A percentile compares a stretch with the other conserved stretches of the same genome.
phyloP scores from a whole-genome alignment of 1,140 invertebrate species.

The Acromyrmex echinatior region DNA sequence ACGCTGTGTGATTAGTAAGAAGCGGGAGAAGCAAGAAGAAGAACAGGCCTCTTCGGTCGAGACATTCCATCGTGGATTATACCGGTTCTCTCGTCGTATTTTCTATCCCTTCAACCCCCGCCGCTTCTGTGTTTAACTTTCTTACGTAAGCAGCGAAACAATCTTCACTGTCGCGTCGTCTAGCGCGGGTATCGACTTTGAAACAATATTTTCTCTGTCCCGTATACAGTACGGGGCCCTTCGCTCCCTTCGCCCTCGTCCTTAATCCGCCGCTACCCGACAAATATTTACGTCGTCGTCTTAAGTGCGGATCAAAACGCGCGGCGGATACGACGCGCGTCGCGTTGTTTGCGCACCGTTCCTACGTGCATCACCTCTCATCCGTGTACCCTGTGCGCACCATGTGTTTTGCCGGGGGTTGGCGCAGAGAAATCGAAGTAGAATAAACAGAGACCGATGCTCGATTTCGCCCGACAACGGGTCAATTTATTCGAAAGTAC shows the following conservation, averaged over 20 bases:
- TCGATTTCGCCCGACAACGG: conserved; percentile 55
- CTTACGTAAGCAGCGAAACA: conserved; percentile 55
- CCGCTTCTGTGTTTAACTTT: conserved; percentile 51
- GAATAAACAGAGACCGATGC: conserved; percentile 51
- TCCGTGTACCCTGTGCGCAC: neutral
- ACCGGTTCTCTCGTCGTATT: neutral
- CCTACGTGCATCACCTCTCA: no score
- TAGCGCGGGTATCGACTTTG: conserved; percentile 49
- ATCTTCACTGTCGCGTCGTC: conserved; percentile 20
- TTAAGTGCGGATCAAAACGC: conserved; percentile 60
- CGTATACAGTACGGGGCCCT: neutral
- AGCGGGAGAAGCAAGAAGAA: neutral
- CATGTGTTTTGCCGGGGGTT: conserved; percentile 13
- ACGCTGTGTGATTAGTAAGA: conserved; percentile 6
- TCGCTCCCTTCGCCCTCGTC: conserved; percentile 2
- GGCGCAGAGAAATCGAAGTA: conserved; percentile 39
- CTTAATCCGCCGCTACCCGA: conserved; percentile 37
- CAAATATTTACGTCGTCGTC: conserved; percentile 62
- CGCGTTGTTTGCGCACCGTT: conserved; percentile 14
- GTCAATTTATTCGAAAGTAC: conserved; percentile 63
- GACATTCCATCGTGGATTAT: conserved; percentile 27
- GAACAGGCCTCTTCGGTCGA: no score
- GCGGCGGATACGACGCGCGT: conserved; percentile 38
- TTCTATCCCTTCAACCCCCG: neutral
- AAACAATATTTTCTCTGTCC: conserved; percentile 54